These are phyloP conservation scores for Pseudomugil gertrudae DNA, from an alignment of 2,797 vertebrate genomes.

Conservation along the genomic window DNA sequence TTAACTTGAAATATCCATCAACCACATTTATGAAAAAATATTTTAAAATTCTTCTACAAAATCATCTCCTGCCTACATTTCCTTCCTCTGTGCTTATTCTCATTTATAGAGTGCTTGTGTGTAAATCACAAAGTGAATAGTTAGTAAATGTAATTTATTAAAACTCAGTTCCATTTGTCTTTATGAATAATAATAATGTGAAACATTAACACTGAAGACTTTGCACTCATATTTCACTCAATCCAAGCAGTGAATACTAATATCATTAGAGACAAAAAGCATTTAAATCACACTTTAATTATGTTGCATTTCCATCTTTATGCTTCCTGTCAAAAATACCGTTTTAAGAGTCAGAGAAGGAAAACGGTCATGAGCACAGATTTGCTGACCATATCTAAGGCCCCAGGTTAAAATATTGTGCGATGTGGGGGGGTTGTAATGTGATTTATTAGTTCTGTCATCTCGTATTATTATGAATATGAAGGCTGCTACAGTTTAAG, in stretches of 20 bases:
- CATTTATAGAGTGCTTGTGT: not conserved
- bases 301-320: not conserved
- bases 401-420: not conserved
- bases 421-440: not conserved
- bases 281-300: not conserved
- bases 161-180: not conserved
- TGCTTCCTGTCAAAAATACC: not conserved
- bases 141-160: not conserved
- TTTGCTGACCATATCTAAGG: not conserved
- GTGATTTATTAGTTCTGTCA: not conserved
- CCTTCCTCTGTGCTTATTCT: not conserved
- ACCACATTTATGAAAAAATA: not conserved
- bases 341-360: not conserved
- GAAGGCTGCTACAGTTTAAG: not conserved
- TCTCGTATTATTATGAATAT: not conserved
- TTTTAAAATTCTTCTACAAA: not conserved
- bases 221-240: not conserved
- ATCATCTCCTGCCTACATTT: not conserved
- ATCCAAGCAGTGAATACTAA: not conserved
- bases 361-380: not conserved
- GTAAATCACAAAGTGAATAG: not conserved
- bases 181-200: not conserved
- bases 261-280: not conserved
- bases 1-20: not conserved
- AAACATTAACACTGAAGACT: not conserved